phyloP scores from a whole-genome alignment of 2,113 vertebrate genomes.

The Lepus americanus region DNA sequence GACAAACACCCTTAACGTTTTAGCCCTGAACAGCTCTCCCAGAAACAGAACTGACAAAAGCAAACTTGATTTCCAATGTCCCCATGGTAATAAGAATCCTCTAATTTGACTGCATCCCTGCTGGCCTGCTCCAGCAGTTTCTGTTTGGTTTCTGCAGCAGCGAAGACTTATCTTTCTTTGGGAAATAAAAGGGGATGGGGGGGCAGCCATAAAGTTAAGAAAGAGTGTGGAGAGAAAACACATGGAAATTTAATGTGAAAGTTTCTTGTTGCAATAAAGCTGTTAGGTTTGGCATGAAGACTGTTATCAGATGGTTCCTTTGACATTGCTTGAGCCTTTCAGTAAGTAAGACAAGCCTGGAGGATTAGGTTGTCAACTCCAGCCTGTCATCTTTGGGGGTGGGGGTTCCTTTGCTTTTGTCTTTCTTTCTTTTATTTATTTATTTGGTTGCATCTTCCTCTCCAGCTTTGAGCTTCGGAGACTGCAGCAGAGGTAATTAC shows the following conservation, averaged over 20 bases:
- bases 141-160: conserved; percentile 77
- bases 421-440: no score
- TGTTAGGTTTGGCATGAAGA: conserved; percentile 87
- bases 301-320: conserved; percentile 86
- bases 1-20: conserved; percentile 87
- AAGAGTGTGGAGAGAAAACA: conserved; percentile 59
- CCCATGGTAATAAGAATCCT: conserved; percentile 89
- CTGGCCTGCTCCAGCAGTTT: conserved; percentile 82
- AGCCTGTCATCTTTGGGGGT: conserved; percentile 87
- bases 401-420: conserved; percentile 37
- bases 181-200: not conserved
- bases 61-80: conserved; percentile 87
- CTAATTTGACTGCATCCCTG: conserved; percentile 87
- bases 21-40: conserved; percentile 87
- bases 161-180: conserved; percentile 72
- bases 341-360: conserved; percentile 87
- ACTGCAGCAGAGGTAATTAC: conserved; percentile 73
- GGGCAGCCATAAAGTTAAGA: not conserved
- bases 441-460: conserved; percentile 67
- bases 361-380: conserved; percentile 91
- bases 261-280: conserved; percentile 87
- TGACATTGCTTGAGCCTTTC: conserved; percentile 86
- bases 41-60: conserved; percentile 87
- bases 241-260: conserved; percentile 83
- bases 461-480: conserved; percentile 73